These are phyloP conservation scores for Ispidina picta DNA, from an alignment of 2,797 vertebrate genomes.

Conservation along the genomic window DNA sequence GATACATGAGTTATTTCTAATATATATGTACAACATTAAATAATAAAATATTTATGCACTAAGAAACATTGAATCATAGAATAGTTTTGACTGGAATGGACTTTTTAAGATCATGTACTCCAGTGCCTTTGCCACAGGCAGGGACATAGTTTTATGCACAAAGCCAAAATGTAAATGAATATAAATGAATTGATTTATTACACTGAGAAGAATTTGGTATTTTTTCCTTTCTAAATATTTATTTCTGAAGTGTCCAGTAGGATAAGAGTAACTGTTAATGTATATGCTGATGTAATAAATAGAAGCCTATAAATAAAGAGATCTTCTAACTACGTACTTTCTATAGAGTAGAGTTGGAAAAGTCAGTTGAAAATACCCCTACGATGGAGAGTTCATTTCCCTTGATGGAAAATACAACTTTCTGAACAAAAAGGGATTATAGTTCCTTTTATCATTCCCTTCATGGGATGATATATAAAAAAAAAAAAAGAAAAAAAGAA, in stretches of 20 bases:
- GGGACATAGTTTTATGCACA: not conserved
- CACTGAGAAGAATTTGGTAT: not conserved
- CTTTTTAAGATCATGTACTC: not conserved
- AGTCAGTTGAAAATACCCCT: not conserved
- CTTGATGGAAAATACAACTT: not conserved
- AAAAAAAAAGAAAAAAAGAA: not conserved
- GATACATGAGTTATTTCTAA: not conserved
- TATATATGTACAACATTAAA: rapidly evolving
- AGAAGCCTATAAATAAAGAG: rapidly evolving
- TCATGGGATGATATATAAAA: not conserved
- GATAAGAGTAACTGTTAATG: not conserved
- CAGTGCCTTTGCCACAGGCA: not conserved
- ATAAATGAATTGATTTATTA: not conserved
- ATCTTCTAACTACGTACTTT: not conserved
- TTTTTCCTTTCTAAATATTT: not conserved
- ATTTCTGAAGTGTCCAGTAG: not conserved
- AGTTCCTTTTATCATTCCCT: not conserved
- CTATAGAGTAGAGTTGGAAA: rapidly evolving
- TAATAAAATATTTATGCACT: not conserved
- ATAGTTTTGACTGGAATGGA: not conserved
- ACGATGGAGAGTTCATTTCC: not conserved
- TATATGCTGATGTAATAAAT: not conserved
- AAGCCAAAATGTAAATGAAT: not conserved
- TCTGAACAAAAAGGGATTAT: not conserved
- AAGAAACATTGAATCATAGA: not conserved